These are phyloP conservation scores for Myiothlypis coronata DNA, from an alignment of 2,797 vertebrate genomes.

Conservation along the genomic window DNA sequence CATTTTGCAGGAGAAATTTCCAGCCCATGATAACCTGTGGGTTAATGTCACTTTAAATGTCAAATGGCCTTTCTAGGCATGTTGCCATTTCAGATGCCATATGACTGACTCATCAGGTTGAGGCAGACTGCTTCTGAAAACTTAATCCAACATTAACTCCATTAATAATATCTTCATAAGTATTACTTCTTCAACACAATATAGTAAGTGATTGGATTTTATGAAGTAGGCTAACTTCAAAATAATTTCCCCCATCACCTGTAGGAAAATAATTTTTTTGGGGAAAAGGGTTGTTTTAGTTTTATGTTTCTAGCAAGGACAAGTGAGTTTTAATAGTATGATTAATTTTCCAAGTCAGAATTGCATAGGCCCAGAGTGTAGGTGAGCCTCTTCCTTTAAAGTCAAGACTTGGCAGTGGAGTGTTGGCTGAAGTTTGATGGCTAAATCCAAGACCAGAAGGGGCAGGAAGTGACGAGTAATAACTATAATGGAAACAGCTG, in stretches of 20 bases:
- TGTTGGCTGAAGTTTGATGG: not conserved
- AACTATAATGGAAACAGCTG: not conserved
- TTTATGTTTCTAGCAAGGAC: not conserved
- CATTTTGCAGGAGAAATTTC: conserved; percentile 6
- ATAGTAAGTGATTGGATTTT: not conserved
- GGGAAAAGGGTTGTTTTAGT: not conserved
- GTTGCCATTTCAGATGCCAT: conserved; percentile 13
- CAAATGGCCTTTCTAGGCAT: not conserved
- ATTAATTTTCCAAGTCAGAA: not conserved
- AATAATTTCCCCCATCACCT: not conserved
- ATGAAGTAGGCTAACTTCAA: not conserved
- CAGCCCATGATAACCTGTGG: conserved; percentile 22
- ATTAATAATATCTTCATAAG: not conserved
- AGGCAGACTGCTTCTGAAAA: not conserved
- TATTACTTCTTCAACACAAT: not conserved
- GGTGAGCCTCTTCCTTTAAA: not conserved
- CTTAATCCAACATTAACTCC: not conserved
- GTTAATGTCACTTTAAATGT: conserved; percentile 51
- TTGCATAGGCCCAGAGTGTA: not conserved
- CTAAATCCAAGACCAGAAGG: not conserved
- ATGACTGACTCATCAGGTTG: conserved; percentile 14
- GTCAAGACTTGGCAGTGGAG: not conserved
- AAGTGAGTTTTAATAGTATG: not conserved
- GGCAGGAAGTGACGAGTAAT: not conserved
- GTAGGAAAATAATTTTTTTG: not conserved